These are phyloP conservation scores for Leptura quadrifasciata DNA, from an alignment of 2,888 invertebrate genomes.

Conservation along the genomic window DNA sequence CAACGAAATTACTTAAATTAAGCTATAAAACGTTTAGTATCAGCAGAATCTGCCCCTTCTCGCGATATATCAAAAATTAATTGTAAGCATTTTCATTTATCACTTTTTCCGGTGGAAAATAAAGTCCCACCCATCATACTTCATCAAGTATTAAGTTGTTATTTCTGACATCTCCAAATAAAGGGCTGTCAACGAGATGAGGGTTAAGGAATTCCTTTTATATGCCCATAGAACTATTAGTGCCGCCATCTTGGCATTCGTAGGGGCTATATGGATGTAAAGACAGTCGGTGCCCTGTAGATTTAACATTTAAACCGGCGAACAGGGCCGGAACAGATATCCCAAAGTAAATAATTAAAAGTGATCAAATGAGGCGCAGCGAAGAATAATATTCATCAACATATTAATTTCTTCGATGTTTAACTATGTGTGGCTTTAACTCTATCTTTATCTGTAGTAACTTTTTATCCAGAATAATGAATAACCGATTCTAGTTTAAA, in stretches of 20 bases:
- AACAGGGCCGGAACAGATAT: background rate
- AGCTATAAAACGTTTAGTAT: background rate
- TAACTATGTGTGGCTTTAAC: too few species aligned
- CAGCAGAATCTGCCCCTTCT: background rate
- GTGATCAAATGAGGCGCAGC: too few species aligned
- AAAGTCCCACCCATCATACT: conserved; percentile 10
- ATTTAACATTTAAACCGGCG: background rate
- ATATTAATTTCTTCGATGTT: too few species aligned
- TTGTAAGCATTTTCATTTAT: conserved; percentile 29
- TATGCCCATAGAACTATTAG: conserved; percentile 16
- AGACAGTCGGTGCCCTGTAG: conserved; percentile 2
- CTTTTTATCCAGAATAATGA: too few species aligned
- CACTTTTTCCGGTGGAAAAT: conserved; percentile 27
- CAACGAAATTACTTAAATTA: background rate
- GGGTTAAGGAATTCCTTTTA: conserved; percentile 36
- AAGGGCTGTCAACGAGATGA: conserved; percentile 33
- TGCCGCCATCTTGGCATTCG: conserved; percentile 14
- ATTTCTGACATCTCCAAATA: conserved; percentile 32
- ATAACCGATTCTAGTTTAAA: too few species aligned
- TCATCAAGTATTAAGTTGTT: conserved; percentile 22
- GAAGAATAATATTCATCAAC: too few species aligned
- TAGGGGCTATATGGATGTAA: conserved; percentile 11
- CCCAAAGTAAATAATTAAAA: background rate
- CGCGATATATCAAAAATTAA: conserved; percentile 5
- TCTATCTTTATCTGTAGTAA: too few species aligned